These are phyloP conservation scores for Malacosoma neustria DNA, from an alignment of 2,888 invertebrate genomes.

Conservation along the genomic window DNA sequence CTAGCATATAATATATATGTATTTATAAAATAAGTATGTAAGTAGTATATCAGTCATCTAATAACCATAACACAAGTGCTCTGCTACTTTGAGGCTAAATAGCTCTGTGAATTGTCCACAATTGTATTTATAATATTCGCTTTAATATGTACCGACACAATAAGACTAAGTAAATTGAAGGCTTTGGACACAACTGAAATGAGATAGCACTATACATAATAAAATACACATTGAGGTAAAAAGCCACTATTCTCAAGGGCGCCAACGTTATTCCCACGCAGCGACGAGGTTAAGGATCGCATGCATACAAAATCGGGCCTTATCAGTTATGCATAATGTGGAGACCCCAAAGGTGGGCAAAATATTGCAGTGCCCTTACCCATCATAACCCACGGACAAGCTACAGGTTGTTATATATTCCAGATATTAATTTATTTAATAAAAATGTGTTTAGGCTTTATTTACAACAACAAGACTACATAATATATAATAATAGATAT, in stretches of 20 bases:
- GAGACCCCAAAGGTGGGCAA: conserved; percentile 71
- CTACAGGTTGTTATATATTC: conserved; percentile 21
- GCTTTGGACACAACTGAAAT: too few relatives aligned
- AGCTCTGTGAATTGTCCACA: too few relatives aligned
- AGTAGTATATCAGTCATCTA: too few relatives aligned
- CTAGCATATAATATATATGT: too few relatives aligned
- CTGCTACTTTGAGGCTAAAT: too few relatives aligned
- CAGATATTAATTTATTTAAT: too few relatives aligned
- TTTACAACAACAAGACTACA: too few relatives aligned
- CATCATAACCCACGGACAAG: neutral
- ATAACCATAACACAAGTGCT: too few relatives aligned
- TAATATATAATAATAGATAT: too few relatives aligned
- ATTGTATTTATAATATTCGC: too few relatives aligned
- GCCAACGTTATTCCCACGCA: conserved; percentile 50
- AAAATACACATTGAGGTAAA: conserved; percentile 20
- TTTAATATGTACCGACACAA: neutral
- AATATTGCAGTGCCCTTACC: conserved; percentile 55
- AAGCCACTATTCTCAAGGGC: conserved; percentile 46
- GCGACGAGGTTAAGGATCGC: conserved; percentile 58
- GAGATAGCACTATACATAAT: neutral
- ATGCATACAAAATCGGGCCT: conserved; percentile 72
- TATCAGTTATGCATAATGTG: conserved; percentile 76
- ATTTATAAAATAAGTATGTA: too few relatives aligned
- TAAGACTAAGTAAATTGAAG: neutral
- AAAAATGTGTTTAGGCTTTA: too few relatives aligned